Conservation (phyloP, 1,140 invertebrate genomes). For the Leguminivora glycinivorella region DNA sequence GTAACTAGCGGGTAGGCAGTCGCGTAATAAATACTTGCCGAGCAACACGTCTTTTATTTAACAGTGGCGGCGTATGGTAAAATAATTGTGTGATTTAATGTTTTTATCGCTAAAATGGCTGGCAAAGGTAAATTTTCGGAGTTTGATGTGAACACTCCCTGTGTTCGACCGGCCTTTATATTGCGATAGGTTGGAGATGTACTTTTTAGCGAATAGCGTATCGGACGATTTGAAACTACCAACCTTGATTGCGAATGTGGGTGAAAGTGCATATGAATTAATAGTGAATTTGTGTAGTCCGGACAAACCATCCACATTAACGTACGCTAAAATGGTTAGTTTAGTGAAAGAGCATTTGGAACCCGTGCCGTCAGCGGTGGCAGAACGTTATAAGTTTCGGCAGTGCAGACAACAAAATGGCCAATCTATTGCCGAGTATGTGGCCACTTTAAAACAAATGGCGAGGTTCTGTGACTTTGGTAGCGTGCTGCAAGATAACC, state of each 20-base stretch:
- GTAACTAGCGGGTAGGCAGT: too few relatives aligned
- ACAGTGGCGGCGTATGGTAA: too few relatives aligned
- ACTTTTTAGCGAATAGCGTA: neutral
- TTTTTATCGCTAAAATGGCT: too few relatives aligned
- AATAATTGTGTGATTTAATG: too few relatives aligned
- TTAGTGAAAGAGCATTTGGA: too few relatives aligned
- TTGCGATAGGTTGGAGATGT: neutral
- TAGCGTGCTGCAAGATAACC: neutral
- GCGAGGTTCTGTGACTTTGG: conserved; percentile 10
- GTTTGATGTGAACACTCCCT: too few relatives aligned
- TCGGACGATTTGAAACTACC: neutral
- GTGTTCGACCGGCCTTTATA: conserved; percentile 1
- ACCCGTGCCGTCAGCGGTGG: neutral
- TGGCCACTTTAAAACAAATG: neutral
- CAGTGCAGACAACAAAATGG: neutral
- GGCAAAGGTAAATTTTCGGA: too few relatives aligned
- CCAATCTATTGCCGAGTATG: neutral
- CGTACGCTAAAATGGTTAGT: too few relatives aligned
- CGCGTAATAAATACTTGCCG: too few relatives aligned
- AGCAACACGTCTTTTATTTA: too few relatives aligned
- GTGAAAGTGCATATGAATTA: conserved; percentile 10
- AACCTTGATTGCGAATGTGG: conserved; percentile 4
- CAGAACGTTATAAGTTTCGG: conserved; percentile 16
- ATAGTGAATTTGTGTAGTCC: conserved; percentile 18
- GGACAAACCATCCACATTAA: conserved; percentile 13